Base-by-base conservation (phyloP, 92 coral and sea anemone species). In the Zoanthus gigantus region DNA sequence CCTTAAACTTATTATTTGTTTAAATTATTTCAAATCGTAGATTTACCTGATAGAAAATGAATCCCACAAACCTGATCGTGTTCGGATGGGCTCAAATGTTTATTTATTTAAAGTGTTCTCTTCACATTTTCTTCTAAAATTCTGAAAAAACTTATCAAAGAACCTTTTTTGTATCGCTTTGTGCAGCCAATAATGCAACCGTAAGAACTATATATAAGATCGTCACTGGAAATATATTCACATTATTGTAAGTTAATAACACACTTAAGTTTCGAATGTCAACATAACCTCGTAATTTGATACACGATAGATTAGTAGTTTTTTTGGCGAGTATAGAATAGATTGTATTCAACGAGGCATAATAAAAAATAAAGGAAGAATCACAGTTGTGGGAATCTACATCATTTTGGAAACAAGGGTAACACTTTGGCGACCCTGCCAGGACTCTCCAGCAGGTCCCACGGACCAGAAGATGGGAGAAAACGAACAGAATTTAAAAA, bases 151-250 rank as follows among this genome's bases (percentile, higher is more conserved):
- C 77, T 30, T 84, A 84, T 23, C 46, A 32, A 66, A 50, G 81
- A 54, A 53, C 71, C 88, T 53, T 72, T 84, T 54, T 17, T 84
- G 72, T 53, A 84, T 71, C 74, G 75, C 37, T 85, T 85, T 85
- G 89, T 75, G 79, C 82, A 85, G 72, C 73, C 76, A 57, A 48
- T 77, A 54, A 87, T 85, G 73, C 89, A 86, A 66, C 89, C 1
- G 5, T 67, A 67, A 67, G 73, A 67, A 67, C 3, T 11, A 18
- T 67, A 67, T 67, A 23, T 23, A 67, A 18, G 73, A 69, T 46
- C 42, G 74, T 28, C 44, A 69, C 5, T 45, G 45, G 74, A 69
- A 69, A 69, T 69, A 69, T 69, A 17, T 69, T 69, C 6, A 69
- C 74, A 69, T 56, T 56, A 56, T 14, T 56, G 9, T 69, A 69